Conservation (phyloP, 2,888 invertebrate species). For the Rhamphomyia laevipes region DNA sequence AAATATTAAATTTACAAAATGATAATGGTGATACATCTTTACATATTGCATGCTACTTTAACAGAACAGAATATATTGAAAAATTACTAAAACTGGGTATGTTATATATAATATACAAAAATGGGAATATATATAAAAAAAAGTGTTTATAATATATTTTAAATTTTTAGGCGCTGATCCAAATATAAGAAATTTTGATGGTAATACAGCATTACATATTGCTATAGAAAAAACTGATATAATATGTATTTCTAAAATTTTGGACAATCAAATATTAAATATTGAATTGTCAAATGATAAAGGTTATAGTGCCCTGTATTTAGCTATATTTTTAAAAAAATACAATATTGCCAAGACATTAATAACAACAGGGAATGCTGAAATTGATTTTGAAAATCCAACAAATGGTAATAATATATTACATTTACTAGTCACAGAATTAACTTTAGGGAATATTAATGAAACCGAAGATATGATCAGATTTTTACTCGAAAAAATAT, state of each 20-base stretch:
- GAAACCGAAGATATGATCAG: too few relatives aligned
- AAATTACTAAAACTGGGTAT: not conserved
- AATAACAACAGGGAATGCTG: conserved; percentile 37
- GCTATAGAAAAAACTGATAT: not conserved
- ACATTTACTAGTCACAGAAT: conserved; percentile 28
- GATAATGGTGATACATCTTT: not conserved
- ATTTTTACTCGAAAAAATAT: too few relatives aligned
- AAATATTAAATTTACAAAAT: not conserved
- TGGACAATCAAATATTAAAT: not conserved
- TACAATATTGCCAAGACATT: conserved; percentile 39
- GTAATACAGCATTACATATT: not conserved
- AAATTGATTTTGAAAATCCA: conserved; percentile 31
- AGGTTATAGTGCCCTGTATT: conserved; percentile 42
- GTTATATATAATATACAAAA: too few relatives aligned
- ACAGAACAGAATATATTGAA: not conserved
- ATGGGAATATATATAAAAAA: too few relatives aligned
- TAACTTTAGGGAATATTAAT: too few relatives aligned
- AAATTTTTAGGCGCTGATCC: not conserved
- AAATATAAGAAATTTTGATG: not conserved
- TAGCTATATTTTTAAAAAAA: conserved; percentile 44
- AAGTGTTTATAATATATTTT: not conserved
- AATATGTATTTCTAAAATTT: not conserved
- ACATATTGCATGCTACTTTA: not conserved
- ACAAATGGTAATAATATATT: conserved; percentile 34
- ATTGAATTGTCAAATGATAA: conserved; percentile 29